These are phyloP conservation scores for Benitochromis conjunctus DNA, from an alignment of 2,113 vertebrate species.

Conservation along the genomic window DNA sequence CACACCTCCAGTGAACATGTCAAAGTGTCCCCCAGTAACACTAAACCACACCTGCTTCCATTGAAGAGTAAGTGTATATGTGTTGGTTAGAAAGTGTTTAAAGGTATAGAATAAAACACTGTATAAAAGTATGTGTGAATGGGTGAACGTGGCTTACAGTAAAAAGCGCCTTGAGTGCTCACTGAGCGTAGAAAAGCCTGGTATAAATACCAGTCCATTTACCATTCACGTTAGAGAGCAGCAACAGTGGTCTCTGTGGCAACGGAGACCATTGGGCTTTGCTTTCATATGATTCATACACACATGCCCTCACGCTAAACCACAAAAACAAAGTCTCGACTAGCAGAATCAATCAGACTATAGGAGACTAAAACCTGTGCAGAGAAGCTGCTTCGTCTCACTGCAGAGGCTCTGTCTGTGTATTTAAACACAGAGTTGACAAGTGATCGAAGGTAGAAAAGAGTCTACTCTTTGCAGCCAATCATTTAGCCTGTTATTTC, in stretches of 20 bases:
- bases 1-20: neutral
- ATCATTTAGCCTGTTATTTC: slow-evolving; percentile 5
- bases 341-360: neutral
- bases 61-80: neutral
- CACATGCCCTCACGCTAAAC: neutral
- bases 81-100: neutral
- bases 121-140: neutral
- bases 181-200: neutral
- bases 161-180: neutral
- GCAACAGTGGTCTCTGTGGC: slow-evolving; percentile 3
- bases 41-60: neutral
- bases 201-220: neutral
- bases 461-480: neutral
- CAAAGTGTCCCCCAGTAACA: neutral
- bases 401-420: neutral
- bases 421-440: neutral
- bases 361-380: neutral
- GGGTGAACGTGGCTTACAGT: neutral
- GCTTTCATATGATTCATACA: neutral
- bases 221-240: neutral
- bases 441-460: neutral
- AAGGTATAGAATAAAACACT: neutral
- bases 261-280: neutral
- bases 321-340: neutral
- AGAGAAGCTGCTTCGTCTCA: neutral